Evolutionary conservation across 2,113 vertebrate genomes (phyloP), one percentile per base, ranked within the genome.

Genomic region (Galbula dea): DNA sequence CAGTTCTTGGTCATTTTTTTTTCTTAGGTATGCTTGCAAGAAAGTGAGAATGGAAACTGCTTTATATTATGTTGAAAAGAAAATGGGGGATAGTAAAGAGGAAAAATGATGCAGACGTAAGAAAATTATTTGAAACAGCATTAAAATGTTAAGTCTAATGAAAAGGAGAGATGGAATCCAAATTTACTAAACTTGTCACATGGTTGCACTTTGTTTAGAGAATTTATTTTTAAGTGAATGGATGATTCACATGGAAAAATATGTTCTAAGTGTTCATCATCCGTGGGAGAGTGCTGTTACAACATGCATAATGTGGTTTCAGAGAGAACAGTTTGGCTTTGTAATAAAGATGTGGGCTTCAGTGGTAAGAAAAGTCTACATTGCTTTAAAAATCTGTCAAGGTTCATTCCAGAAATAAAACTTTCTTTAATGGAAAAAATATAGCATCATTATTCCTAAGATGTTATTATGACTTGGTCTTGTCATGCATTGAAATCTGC

Each of bases 201-300:
- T 59, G 55, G 81, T 21, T 94, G 61, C 36, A 54, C 94, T 95
- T 79, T 92, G 49, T 91, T 48, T 83, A 62, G 61, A 82, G 49
- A 93, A 92, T 85, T 90, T 93, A 74, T 93, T 96, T 82, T 86
- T 58, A 89, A 88, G 49, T 95, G 80, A 95, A 96, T 94, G 83
- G 65, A 92, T 97, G 95, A 97, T 74, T 96, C 95, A 94, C n/a
- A 92, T 52, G 85, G 94, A 94, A 95, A 96, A 95, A 86, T 95
- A 96, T 92, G 95, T 88, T 61, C 95, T 81, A 85, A 95, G 62
- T 79, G 69, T 85, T 95, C 89, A 67, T 92, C 72, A 5, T 88
- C 91, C 86, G 91, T 90, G 85, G 93, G 90, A 88, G 85, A 95
- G 92, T 81, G 86, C 79, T 96, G 95, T 96, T 96, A 88, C 73